phyloP scores from a whole-genome alignment of 2,113 vertebrate species.

The Pteruthius melanotis region DNA sequence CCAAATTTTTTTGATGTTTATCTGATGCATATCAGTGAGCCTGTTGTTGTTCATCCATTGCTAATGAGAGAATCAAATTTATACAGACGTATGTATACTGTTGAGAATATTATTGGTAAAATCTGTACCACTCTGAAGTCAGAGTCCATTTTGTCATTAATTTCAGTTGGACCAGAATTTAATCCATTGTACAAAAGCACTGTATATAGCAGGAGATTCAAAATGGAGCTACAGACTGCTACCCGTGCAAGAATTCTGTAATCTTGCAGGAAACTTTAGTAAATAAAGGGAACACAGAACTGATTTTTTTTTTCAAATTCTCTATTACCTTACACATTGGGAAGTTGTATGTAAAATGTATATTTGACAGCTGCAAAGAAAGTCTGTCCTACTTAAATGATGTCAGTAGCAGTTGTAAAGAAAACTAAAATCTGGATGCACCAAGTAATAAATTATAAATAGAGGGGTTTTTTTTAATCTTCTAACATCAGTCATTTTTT shows the following conservation, averaged over 20 bases:
- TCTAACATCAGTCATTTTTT: background rate
- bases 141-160: background rate
- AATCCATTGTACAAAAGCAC: background rate
- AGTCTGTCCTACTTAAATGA: background rate
- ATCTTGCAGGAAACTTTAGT: background rate
- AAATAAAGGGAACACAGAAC: background rate
- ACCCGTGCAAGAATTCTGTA: background rate
- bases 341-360: background rate
- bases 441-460: background rate
- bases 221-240: background rate
- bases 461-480: background rate
- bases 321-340: background rate
- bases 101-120: background rate
- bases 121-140: background rate
- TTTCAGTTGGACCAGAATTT: background rate
- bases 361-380: background rate
- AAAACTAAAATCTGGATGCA: background rate
- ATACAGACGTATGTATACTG: background rate
- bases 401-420: background rate
- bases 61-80: slow-evolving; percentile 15
- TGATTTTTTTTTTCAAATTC: background rate
- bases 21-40: background rate
- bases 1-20: background rate
- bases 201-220: background rate
- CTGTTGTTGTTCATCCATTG: background rate